These are phyloP conservation scores for Chionis minor DNA, from an alignment of 2,113 vertebrate species.

Conservation along the genomic window DNA sequence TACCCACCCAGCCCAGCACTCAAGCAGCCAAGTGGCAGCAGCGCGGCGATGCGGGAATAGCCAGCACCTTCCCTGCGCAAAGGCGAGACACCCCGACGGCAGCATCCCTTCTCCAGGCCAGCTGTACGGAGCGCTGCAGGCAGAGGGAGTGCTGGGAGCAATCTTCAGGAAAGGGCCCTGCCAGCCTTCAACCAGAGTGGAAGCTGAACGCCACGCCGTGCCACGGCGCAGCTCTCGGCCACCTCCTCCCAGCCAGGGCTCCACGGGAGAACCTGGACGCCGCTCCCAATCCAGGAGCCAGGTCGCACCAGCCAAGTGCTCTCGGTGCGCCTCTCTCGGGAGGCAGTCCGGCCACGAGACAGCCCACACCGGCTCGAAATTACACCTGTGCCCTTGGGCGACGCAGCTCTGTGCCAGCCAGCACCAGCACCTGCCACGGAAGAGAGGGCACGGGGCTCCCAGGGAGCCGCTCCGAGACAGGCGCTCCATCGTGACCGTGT, in stretches of 20 bases:
- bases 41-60: accelerated
- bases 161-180: neutral
- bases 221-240: neutral
- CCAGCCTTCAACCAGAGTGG: neutral
- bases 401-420: neutral
- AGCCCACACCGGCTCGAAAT: accelerated
- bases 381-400: accelerated
- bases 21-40: accelerated
- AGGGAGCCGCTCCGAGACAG: neutral
- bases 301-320: neutral
- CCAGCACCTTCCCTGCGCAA: neutral
- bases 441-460: neutral
- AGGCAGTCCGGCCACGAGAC: too few species aligned
- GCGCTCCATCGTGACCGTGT: neutral
- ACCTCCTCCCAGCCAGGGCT: neutral
- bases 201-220: accelerated
- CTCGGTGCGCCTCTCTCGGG: neutral
- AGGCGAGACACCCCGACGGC: neutral
- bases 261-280: accelerated
- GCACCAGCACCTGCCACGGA: accelerated
- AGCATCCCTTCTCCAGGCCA: accelerated
- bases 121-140: neutral
- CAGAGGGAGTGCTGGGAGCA: neutral
- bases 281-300: neutral
- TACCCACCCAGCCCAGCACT: too few species aligned